phyloP scores from a whole-genome alignment of 2,888 invertebrate genomes.

The Nemotelus pantherinus region DNA sequence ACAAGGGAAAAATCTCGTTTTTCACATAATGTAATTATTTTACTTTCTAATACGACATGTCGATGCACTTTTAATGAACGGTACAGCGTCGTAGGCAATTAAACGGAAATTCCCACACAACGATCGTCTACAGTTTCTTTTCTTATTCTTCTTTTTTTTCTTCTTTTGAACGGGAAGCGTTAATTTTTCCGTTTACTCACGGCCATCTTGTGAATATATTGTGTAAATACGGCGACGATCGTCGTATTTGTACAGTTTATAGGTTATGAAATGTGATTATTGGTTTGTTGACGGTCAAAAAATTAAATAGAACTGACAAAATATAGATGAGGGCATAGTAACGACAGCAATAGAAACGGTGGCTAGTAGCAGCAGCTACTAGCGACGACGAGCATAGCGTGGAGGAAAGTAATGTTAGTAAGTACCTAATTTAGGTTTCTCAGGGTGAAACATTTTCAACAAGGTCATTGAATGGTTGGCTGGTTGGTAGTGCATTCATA shows the following conservation, averaged over 20 bases:
- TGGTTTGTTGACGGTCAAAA: slow-evolving; percentile 47
- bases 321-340: background rate
- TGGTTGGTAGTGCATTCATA: too few relatives aligned
- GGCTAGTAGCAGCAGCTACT: background rate
- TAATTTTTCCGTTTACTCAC: slow-evolving; percentile 44
- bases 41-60: too few relatives aligned
- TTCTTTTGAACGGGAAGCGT: slow-evolving; percentile 5
- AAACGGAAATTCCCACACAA: slow-evolving; percentile 25
- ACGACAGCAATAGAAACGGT: background rate
- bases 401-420: background rate
- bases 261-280: slow-evolving; percentile 51
- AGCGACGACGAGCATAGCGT: background rate
- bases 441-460: slow-evolving; percentile 11
- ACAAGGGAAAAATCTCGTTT: too few relatives aligned
- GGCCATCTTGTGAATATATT: too few relatives aligned
- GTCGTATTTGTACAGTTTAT: slow-evolving; percentile 48
- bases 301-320: slow-evolving; percentile 34
- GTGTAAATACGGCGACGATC: slow-evolving; percentile 33
- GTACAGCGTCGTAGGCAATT: slow-evolving; percentile 19
- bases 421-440: background rate
- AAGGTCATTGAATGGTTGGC: slow-evolving; percentile 19
- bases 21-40: too few relatives aligned
- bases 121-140: too few relatives aligned
- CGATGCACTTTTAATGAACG: background rate
- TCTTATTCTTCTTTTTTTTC: background rate